Evolutionary conservation across 2,113 vertebrate genomes (phyloP).

Genomic region (Paramisgurnus dabryanus): DNA sequence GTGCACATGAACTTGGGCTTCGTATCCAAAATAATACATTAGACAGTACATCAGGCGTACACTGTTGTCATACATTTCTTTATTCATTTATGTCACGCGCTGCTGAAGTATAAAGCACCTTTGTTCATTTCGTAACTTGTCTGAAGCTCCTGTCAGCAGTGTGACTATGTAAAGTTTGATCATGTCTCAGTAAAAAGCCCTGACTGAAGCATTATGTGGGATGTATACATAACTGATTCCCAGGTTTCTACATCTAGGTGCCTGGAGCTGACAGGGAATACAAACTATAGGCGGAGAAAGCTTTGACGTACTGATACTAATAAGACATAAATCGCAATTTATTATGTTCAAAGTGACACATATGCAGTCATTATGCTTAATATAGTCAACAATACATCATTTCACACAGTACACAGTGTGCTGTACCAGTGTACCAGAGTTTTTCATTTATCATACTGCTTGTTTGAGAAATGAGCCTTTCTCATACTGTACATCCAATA

Average conservation of each 20-base stretch:
- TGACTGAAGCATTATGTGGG: slow-evolving; percentile 22
- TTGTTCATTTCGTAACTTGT: neutral
- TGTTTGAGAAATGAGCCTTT: neutral
- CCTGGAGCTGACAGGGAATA: slow-evolving; percentile 27
- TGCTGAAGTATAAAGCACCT: neutral
- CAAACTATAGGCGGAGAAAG: slow-evolving; percentile 41
- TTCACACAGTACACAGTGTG: neutral
- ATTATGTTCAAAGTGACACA: slow-evolving; percentile 47
- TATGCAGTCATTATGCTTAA: slow-evolving; percentile 45
- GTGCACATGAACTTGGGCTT: neutral
- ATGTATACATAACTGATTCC: slow-evolving; percentile 40
- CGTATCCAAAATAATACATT: neutral
- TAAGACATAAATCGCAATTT: slow-evolving; percentile 53
- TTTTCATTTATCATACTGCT: slow-evolving; percentile 18
- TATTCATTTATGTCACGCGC: neutral
- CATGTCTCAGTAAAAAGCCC: slow-evolving; percentile 11
- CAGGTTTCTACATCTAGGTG: slow-evolving; percentile 9
- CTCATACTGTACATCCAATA: slow-evolving; percentile 22
- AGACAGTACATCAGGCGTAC: no score
- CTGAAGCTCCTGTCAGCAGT: slow-evolving; percentile 28
- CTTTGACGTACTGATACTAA: slow-evolving; percentile 46
- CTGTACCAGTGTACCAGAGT: slow-evolving; percentile 30
- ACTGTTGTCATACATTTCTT: neutral
- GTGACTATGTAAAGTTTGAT: slow-evolving; percentile 1
- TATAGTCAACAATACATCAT: slow-evolving; percentile 42